Evolutionary conservation across 2,113 vertebrate species (phyloP), one percentile per base, ranked within the genome.

Genomic region (Drymodes brunneopygia): DNA sequence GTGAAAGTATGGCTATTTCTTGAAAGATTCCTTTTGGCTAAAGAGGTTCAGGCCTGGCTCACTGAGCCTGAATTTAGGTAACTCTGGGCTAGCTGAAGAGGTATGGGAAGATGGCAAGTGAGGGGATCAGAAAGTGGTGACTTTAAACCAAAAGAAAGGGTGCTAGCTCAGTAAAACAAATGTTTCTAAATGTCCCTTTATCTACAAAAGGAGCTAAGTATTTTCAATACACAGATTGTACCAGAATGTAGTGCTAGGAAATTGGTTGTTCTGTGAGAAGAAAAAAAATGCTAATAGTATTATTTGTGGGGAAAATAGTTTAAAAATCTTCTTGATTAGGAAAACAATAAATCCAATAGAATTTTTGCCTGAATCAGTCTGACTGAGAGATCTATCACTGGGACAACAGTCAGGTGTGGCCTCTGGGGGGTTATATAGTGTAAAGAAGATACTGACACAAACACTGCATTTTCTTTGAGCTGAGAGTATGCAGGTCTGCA

Each of bases 341-440:
- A 75, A 92, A 94, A n/a, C 8, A 38, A n/a, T 22, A 90, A 88
- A 75, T 60, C 7, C 11, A 51, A 21, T n/a, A 22, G 22, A 40
- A 28, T 61, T 65, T 28, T 47, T 75, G 6, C 8, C 40, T 79
- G 35, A 81, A 75, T 65, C 35, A 57, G 9, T 48, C 24, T 38
- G 27, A 4, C 29, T 72, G 40, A 64, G 36, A 71, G 40, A 31
- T 35, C 9, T 58, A 1, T 33, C 22, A 22, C 21, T 25, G 23
- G 19, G 22, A 53, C 7, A 56, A 14, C 23, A 86, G 31, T 88
- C 36, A 60, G 36, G 10, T 23, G 9, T 36, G 24, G 33, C 33
- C 40, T 72, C 48, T 5, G 6, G n/a, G 21, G 6, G 2, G 15
- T 33, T 69, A 9, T 33, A 28, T 6, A 6, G 7, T 7, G 0